Percentiles rank a stretch among this genome's conserved stretches.
Conservation (phyloP, 2,888 invertebrate species). For the Agriopis marginaria region DNA sequence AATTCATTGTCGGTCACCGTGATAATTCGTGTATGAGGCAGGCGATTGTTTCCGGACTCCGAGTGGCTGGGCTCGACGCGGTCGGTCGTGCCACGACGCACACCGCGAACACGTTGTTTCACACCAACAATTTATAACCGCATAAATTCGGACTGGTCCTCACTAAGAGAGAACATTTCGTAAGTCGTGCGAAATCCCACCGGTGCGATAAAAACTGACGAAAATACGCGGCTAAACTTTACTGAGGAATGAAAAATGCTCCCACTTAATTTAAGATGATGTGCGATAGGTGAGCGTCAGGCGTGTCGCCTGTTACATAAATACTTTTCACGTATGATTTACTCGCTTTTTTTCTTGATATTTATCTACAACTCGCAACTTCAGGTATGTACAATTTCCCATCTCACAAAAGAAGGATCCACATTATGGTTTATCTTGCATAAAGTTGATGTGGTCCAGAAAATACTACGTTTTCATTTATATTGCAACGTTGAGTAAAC, state of each 20-base stretch:
- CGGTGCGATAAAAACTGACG: conserved; percentile 57
- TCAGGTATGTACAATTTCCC: conserved; percentile 1
- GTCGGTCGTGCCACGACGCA: conserved; percentile 43
- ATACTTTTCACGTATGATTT: conserved; percentile 29
- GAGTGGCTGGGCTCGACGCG: conserved; percentile 59
- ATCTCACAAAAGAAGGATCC: conserved; percentile 1
- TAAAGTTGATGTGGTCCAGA: conserved; percentile 20
- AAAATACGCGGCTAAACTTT: conserved; percentile 55
- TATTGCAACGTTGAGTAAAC: conserved; percentile 28
- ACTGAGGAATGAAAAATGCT: conserved; percentile 56
- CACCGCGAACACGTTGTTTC: conserved; percentile 61
- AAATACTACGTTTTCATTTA: conserved; percentile 30
- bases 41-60: conserved; percentile 67
- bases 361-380: conserved; percentile 10
- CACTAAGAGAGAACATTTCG: conserved; percentile 60
- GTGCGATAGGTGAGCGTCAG: conserved; percentile 50
- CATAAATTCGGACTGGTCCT: conserved; percentile 59
- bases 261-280: conserved; percentile 57
- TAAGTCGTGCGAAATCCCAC: conserved; percentile 54
- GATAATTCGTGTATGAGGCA: conserved; percentile 68
- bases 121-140: conserved; percentile 66
- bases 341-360: conserved; percentile 11
- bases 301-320: conserved; percentile 44
- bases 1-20: conserved; percentile 62
- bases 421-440: conserved; percentile 13